Evolutionary conservation across 35 echinoderm and acorn worm genomes (phyloP), one percentile per base, ranked within the genome.

Genomic region (Lytechinus variegatus): DNA sequence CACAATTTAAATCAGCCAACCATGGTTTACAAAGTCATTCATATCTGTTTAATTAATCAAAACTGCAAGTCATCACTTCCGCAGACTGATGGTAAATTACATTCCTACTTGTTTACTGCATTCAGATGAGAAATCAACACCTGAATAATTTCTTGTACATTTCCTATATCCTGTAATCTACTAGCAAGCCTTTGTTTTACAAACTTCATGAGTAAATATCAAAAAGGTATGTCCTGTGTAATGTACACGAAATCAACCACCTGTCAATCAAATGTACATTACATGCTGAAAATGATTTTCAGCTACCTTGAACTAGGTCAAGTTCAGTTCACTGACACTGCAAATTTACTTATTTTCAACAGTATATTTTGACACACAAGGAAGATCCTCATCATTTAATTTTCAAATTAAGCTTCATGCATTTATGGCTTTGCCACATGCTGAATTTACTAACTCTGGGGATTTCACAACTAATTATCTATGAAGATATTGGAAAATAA

Each of bases 291-390:
- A 24, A 24, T 79, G 66, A 27, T 24, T 19, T 79, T 7, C 16
- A 24, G 4, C 1, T 79, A 16, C n/a, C 66, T 79, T 6, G n/a
- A 19, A 79, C 19, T 6, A 79, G 16, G 8, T 24, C 19, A 79
- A 79, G 66, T 79, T 79, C 66, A 79, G 66, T 79, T 79, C 66
- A 79, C 8, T 79, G 66, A 79, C 66, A n/a, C 66, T 79, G 66
- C 66, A 79, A 79, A 7, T 79, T 79, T 79, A 3, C 19, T 16
- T 79, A 6, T 19, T 24, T 19, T 19, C n/a, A 4, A 79, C n/a
- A 21, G 6, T 16, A 7, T 79, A 5, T 24, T 24, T 79, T 79
- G 21, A 27, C n/a, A 79, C n/a, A 16, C 21, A 24, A 79, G 33
- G 33, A 44, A 44, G 33, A 44, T 44, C 33, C 33, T 44, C 0